Base-by-base conservation (phyloP, 37 sponge, comb jelly and placozoan species). In the Hormiphora californensis region DNA sequence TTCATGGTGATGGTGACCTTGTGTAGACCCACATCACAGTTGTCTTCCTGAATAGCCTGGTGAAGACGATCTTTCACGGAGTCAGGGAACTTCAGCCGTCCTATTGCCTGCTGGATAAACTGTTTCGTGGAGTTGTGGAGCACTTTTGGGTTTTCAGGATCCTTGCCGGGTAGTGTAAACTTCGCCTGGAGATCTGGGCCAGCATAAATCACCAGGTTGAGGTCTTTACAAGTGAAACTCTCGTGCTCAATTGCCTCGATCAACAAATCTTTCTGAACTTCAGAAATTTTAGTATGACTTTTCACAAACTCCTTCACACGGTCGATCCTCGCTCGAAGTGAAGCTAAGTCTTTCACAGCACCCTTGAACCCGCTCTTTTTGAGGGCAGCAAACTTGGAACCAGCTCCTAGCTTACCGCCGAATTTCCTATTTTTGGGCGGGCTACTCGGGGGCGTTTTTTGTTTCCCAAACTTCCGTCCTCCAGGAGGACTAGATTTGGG, bases 141-240 rank as follows among this genome's bases (percentile, higher is more conserved):
- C 40, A 73, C 44, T 73, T 73, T 73, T n/a, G 81, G 81, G 44
- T 73, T 73, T 21, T 41, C 43, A 0, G 81, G 81, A 73, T 73
- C 81, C 23, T 73, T 73, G 21, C 81, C 81, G 23, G 81, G 81
- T 11, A 73, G 81, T 22, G 35, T 73, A 28, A 73, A 73, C 35
- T 33, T 73, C n/a, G 81, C 81, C 44, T 73, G 81, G 23, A 73
- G 81, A 19, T 73, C 81, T 3, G 81, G 44, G 21, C 81, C 81
- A 73, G 81, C 81, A 40, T 43, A 73, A 22, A 73, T 73, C 17
- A 37, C 41, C 1, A 73, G 81, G 4, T 73, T 33, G 15, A 73
- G 46, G 22, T 73, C 81, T 73, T 40, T 73, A 36, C 81, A 73
- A 22, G 81, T 73, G 23, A 43, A 73, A 19, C 81, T 73, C 43